Percentiles rank a stretch among this genome's conserved stretches.
phyloP scores from a whole-genome alignment of 2,797 vertebrate genomes.

The Molossus alvarezi region DNA sequence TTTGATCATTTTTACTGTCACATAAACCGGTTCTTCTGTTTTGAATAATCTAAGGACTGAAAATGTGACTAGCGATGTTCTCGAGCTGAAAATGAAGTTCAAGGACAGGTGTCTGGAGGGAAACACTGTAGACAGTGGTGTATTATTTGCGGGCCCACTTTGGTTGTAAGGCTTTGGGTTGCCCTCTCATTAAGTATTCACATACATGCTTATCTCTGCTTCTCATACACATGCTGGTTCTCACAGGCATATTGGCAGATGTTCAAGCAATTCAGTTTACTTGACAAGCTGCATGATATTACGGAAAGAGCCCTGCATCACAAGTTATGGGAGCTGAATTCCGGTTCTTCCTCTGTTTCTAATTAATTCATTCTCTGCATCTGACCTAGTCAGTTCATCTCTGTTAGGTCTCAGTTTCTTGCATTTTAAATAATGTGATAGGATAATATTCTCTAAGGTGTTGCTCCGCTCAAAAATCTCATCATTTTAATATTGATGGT shows the following conservation, averaged over 20 bases:
- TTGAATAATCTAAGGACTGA: not conserved
- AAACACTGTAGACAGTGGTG: not conserved
- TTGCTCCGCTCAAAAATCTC: not conserved
- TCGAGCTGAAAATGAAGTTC: not conserved
- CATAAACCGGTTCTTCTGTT: not conserved
- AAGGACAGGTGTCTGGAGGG: not conserved
- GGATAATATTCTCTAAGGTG: not conserved
- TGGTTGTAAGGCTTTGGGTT: constrained; percentile 3
- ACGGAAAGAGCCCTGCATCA: not conserved
- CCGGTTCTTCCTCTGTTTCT: not conserved
- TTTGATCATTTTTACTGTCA: not conserved
- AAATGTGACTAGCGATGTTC: not conserved
- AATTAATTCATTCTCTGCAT: not conserved
- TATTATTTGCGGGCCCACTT: constrained; percentile 26
- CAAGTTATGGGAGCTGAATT: constrained; percentile 16
- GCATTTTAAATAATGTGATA: not conserved
- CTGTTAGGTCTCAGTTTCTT: not conserved
- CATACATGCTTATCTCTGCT: not conserved
- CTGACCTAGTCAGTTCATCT: not conserved
- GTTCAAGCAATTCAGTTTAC: not conserved
- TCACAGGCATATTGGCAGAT: not conserved
- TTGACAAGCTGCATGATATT: not conserved
- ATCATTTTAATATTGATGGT: not conserved
- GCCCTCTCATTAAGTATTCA: not conserved
- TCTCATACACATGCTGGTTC: not conserved